These are phyloP conservation scores for Chroicocephalus ridibundus DNA, from an alignment of 2,113 vertebrate species.

Conservation along the genomic window DNA sequence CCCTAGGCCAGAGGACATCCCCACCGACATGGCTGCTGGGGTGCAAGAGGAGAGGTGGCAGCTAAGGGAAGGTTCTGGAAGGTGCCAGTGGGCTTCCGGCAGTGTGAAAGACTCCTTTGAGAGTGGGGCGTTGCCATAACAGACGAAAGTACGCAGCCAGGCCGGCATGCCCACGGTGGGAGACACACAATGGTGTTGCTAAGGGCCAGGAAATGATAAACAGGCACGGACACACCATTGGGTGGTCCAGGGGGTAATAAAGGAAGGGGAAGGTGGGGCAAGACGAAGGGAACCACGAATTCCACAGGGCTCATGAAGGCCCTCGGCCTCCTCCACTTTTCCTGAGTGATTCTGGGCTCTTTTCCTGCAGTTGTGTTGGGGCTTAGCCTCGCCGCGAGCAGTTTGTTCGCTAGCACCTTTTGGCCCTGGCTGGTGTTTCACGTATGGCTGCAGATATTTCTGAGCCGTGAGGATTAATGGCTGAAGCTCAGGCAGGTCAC, in stretches of 20 bases:
- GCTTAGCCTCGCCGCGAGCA: fast-evolving
- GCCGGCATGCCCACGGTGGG: fast-evolving
- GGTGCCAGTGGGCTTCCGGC: background rate
- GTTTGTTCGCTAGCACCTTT: background rate
- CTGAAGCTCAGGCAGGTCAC: background rate
- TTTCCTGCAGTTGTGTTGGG: background rate
- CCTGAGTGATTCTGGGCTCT: background rate
- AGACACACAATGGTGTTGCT: background rate
- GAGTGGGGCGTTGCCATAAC: fast-evolving
- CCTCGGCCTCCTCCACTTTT: background rate
- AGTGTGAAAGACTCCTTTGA: background rate
- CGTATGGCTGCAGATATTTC: fast-evolving
- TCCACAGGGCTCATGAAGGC: fast-evolving
- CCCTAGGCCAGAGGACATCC: fast-evolving
- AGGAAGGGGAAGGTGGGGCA: background rate
- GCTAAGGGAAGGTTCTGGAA: background rate
- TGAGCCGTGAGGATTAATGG: background rate
- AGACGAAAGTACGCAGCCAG: background rate
- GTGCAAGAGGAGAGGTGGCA: fast-evolving
- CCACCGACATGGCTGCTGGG: fast-evolving
- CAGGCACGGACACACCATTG: background rate
- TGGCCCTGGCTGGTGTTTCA: fast-evolving
- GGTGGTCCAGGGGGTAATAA: background rate
- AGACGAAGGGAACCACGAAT: background rate
- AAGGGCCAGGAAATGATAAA: background rate